Evolutionary conservation across 2,888 invertebrate genomes (phyloP).

Genomic region (Cephonodes hylas): DNA sequence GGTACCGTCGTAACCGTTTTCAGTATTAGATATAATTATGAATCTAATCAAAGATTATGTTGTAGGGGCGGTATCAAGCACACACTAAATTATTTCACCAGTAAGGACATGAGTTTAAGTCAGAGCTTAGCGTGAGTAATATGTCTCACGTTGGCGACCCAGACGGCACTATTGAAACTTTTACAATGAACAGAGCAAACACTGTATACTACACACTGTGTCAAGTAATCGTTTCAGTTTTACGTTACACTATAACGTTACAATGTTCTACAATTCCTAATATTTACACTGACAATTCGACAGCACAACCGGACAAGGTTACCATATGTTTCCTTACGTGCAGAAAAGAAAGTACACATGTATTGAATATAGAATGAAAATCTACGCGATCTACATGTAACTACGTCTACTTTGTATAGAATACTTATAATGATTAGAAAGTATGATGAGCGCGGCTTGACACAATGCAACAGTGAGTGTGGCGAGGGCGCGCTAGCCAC

Average conservation of each 20-base stretch:
- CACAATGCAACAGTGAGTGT: slow-evolving; percentile 28
- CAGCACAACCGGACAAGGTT: not conserved
- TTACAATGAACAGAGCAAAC: not conserved
- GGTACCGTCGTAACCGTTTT: not conserved
- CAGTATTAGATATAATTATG: not conserved
- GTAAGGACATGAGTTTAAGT: slow-evolving; percentile 10
- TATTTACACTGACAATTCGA: not conserved
- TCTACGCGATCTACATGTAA: slow-evolving; percentile 24
- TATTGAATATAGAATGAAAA: slow-evolving; percentile 24
- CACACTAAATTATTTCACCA: not conserved
- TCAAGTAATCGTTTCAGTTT: not conserved
- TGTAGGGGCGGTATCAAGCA: not conserved
- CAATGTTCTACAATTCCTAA: not conserved
- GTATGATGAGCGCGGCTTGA: slow-evolving; percentile 29
- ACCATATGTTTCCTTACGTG: not conserved
- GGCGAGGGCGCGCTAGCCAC: slow-evolving; percentile 32
- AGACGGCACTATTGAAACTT: not conserved
- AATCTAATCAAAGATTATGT: not conserved
- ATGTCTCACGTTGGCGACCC: not conserved
- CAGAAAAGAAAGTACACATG: slow-evolving; percentile 1
- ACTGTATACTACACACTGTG: no score
- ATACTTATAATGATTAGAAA: slow-evolving; percentile 44
- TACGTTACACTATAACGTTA: not conserved
- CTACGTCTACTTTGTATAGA: slow-evolving; percentile 30
- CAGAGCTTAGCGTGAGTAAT: not conserved